These are phyloP conservation scores for Felis catus DNA, from an alignment of 2,113 vertebrate species.

Conservation along the genomic window DNA sequence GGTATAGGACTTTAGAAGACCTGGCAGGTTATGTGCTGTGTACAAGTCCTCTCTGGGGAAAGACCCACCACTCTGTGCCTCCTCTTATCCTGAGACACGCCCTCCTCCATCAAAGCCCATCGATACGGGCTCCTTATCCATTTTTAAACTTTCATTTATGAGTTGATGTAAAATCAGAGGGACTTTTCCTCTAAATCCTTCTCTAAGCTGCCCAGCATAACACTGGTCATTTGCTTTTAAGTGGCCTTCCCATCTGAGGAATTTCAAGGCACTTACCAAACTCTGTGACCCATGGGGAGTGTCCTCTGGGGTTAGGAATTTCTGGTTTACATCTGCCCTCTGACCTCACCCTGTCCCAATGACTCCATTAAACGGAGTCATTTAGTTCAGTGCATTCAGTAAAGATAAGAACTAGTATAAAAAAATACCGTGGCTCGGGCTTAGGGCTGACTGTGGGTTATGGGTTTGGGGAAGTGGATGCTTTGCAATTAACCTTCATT, in stretches of 20 bases:
- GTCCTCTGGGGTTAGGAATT: slow-evolving; percentile 26
- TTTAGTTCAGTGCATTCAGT: neutral
- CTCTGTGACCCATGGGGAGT: neutral
- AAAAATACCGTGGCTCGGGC: neutral
- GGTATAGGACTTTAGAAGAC: neutral
- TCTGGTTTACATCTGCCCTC: slow-evolving; percentile 32
- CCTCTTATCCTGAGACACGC: neutral
- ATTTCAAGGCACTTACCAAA: neutral
- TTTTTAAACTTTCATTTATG: neutral
- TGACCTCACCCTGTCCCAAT: neutral
- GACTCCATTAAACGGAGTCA: slow-evolving; percentile 1
- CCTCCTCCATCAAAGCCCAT: neutral
- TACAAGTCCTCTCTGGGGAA: neutral
- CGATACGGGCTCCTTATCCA: neutral
- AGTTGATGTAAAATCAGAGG: neutral
- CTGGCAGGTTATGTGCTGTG: neutral
- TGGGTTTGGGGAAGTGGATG: slow-evolving; percentile 17
- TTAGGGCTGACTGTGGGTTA: neutral
- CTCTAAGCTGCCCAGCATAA: neutral
- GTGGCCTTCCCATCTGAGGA: neutral
- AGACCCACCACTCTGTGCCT: fast-evolving
- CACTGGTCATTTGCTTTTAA: neutral
- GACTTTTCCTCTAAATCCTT: neutral
- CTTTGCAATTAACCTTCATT: slow-evolving; percentile 27
- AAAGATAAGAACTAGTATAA: neutral